These are phyloP conservation scores for Eumacrocentrus americanus DNA, from an alignment of 2,888 invertebrate genomes.

Conservation along the genomic window DNA sequence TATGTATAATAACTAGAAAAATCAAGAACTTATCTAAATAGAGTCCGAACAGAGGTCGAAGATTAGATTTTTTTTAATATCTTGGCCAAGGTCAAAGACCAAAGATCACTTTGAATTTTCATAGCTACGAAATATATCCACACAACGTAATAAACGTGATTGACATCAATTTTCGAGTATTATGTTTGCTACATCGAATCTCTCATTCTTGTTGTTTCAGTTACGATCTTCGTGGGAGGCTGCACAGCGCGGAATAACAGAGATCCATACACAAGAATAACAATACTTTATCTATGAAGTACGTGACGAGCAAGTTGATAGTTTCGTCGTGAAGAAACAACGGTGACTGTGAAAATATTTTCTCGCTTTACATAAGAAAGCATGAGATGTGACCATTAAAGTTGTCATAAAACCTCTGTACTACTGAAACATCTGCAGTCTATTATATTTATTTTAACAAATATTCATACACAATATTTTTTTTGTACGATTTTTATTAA, in stretches of 20 bases:
- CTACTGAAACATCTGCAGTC: neutral
- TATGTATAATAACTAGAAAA: too few relatives aligned
- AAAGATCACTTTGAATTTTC: too few relatives aligned
- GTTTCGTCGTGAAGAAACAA: slow-evolving; percentile 24
- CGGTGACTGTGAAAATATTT: slow-evolving; percentile 45
- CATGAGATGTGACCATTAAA: slow-evolving; percentile 4
- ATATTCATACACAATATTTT: neutral
- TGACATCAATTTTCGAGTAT: neutral
- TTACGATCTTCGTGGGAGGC: slow-evolving; percentile 44
- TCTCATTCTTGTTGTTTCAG: slow-evolving; percentile 15
- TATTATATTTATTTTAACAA: neutral
- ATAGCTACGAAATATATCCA: neutral
- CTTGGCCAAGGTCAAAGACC: neutral
- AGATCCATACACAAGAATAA: slow-evolving; percentile 57
- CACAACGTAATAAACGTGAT: neutral
- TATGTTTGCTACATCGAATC: neutral
- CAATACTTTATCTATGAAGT: slow-evolving; percentile 35
- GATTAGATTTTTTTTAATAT: neutral
- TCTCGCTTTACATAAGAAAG: slow-evolving; percentile 9
- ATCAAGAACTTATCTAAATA: too few relatives aligned
- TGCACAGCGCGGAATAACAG: slow-evolving; percentile 49
- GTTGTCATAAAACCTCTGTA: neutral
- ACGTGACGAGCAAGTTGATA: slow-evolving; percentile 6
- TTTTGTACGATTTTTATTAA: slow-evolving; percentile 34
- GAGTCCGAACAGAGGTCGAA: neutral